Percentiles rank a stretch among this genome's conserved stretches.
Evolutionary conservation across 2,113 vertebrate species (phyloP).

Genomic region (Colaptes auratus): DNA sequence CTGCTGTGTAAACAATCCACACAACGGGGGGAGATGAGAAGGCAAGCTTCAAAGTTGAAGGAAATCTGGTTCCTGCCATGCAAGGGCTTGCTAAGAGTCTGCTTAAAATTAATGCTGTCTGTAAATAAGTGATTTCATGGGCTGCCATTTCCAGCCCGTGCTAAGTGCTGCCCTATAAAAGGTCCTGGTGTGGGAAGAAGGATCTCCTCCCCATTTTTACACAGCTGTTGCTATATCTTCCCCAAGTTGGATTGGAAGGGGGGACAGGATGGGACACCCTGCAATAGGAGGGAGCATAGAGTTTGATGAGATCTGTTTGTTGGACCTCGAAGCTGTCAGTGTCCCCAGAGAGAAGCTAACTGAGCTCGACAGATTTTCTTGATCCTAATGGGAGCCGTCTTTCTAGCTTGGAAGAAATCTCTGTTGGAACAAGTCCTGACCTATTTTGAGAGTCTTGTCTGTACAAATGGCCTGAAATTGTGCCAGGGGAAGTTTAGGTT

Average conservation of each 20-base stretch:
- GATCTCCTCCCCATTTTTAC: background rate
- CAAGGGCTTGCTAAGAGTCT: slow-evolving; percentile 57
- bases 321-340: background rate
- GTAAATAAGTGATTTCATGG: slow-evolving; percentile 64
- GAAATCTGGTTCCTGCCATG: slow-evolving; percentile 45
- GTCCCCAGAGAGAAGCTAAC: background rate
- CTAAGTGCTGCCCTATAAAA: slow-evolving; percentile 1
- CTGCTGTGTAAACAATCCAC: slow-evolving; percentile 34
- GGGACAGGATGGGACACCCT: background rate
- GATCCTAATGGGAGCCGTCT: background rate
- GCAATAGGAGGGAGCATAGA: background rate
- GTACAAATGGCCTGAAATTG: background rate
- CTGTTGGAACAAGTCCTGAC: background rate
- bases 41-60: slow-evolving; percentile 33
- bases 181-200: background rate
- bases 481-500: no score
- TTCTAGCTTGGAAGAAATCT: background rate
- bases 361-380: fast-evolving
- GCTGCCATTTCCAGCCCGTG: slow-evolving; percentile 48
- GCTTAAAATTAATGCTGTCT: slow-evolving; percentile 42
- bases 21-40: slow-evolving; percentile 37
- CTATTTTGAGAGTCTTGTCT: background rate
- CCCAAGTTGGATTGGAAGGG: background rate
- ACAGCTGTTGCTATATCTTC: background rate
- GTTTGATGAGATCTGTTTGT: background rate